phyloP scores from a whole-genome alignment of 2,888 invertebrate genomes.

The Eupsilia transversa region DNA sequence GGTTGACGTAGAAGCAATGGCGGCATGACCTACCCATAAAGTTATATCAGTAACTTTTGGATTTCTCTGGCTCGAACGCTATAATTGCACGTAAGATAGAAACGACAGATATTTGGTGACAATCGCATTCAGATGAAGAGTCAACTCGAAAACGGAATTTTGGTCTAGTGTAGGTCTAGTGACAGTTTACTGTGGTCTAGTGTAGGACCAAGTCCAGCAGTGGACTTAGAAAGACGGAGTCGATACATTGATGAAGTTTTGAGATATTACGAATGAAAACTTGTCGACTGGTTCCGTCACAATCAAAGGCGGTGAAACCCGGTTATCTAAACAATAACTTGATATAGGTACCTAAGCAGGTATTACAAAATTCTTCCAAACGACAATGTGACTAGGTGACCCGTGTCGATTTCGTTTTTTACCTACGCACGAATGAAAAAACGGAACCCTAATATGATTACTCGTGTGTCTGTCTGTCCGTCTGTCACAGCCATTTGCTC shows the following conservation, averaged over 20 bases:
- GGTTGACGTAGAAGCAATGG: neutral
- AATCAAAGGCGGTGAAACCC: neutral
- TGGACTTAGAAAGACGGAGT: neutral
- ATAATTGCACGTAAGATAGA: neutral
- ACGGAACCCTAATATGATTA: too few relatives aligned
- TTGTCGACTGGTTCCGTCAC: neutral
- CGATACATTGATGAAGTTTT: neutral
- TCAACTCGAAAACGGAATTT: neutral
- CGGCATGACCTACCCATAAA: neutral
- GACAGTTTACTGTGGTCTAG: too few relatives aligned
- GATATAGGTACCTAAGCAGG: too few relatives aligned
- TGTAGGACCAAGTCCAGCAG: neutral
- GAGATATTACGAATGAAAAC: neutral
- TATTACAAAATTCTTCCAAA: neutral
- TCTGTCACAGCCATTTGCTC: too few relatives aligned
- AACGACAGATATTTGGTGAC: neutral
- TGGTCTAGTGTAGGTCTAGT: too few relatives aligned
- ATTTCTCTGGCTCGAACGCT: neutral
- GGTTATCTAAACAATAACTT: neutral
- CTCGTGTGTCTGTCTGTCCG: too few relatives aligned
- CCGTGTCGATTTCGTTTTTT: neutral
- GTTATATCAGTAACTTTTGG: neutral
- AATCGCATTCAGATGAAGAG: neutral
- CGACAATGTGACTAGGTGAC: neutral
- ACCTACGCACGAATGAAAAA: too few relatives aligned